Evolutionary conservation across 1,140 invertebrate genomes (phyloP), one percentile per base, ranked within the genome.

Genomic region (Microplitis demolitor): DNA sequence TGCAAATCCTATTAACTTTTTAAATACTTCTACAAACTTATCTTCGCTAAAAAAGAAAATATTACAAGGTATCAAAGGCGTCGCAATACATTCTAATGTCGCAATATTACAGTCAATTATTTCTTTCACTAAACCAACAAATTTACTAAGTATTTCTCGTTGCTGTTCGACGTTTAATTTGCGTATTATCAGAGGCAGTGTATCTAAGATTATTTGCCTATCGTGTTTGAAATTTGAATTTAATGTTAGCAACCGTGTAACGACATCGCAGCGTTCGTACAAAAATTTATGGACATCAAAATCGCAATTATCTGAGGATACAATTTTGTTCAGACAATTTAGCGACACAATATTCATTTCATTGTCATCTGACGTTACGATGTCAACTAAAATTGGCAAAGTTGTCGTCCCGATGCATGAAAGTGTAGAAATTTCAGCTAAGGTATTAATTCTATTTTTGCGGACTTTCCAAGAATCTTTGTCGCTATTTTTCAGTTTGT

Each of bases 251-350:
- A 72, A 16, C 45, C 58, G 56, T 16, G 68, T 58, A 31, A 78
- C 78, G 16, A 77, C 73, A 39, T 77, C 73, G 37, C 78, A 81
- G 66, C 82, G 58, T 11, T 78, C 39, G 37, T 83, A 79, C 11
- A 86, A 64, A 78, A 80, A 85, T 62, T 77, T 35, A 53, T 78
- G 75, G 56, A 85, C 39, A 62, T 83, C 60, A 50, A 80, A 84
- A 51, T 80, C 68, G 37, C 34, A 63, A 24, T 63, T 71, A 64
- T 74, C 73, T 9, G 64, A 67, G 62, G n/a, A 50, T 60, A 83
- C 69, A 16, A 85, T 34, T 16, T 77, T 79, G 11, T 80, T 74
- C 37, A 86, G 68, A 71, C 82, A 84, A 2, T 66, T 66, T 37
- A 86, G 77, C n/a, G 80, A 74, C 34, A 78, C 74, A 13, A 73